Percentiles rank a stretch among this genome's conserved stretches.
Evolutionary conservation across 2,113 vertebrate genomes (phyloP).

Genomic region (Pristiophorus japonicus): DNA sequence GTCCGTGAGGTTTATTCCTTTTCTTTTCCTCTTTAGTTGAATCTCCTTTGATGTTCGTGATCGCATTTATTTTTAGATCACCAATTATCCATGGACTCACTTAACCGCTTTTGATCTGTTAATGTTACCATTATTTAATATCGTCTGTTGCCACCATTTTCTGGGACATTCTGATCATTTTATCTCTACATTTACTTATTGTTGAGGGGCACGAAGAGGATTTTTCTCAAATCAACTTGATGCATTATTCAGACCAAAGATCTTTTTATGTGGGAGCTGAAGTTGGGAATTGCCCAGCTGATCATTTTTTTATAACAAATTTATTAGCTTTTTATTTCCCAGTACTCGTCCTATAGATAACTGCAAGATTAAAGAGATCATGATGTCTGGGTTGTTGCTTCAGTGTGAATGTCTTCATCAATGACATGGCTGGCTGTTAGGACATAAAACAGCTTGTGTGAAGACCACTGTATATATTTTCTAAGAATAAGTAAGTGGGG

Average conservation of each 20-base stretch:
- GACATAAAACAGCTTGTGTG: background rate
- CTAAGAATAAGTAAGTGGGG: background rate
- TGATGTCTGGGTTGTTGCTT: background rate
- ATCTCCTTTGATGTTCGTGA: background rate
- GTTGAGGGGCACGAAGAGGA: background rate
- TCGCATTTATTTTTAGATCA: background rate
- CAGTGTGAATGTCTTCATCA: background rate
- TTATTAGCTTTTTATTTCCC: background rate
- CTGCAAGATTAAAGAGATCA: background rate
- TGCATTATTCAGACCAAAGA: background rate
- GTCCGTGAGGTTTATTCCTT: conserved; percentile 29
- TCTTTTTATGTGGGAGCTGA: background rate
- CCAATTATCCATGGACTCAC: background rate
- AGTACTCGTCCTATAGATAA: background rate
- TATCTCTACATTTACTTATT: background rate
- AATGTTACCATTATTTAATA: background rate
- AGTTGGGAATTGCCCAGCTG: background rate
- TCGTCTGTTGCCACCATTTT: background rate
- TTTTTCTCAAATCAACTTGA: background rate
- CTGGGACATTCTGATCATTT: background rate
- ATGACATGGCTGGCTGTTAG: background rate
- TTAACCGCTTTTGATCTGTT: background rate
- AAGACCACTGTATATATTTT: background rate
- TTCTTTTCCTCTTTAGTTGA: background rate
- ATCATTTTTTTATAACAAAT: background rate